Conservation (phyloP, 2,888 invertebrate genomes). For the Eupithecia vulgata region DNA sequence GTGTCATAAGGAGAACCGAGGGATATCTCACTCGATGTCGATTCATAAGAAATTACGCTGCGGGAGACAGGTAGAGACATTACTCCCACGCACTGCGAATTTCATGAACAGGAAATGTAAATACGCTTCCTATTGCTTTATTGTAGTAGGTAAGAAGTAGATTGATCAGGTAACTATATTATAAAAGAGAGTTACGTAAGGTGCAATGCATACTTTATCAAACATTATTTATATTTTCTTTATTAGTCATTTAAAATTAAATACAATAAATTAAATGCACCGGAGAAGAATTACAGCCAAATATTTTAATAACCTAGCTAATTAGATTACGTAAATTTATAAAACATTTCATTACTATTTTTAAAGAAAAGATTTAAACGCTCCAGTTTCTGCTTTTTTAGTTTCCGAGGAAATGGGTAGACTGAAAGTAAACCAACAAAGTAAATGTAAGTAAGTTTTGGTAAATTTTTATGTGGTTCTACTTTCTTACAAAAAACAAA, state of each 20-base stretch:
- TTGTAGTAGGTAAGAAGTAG: neutral
- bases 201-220: too few species aligned
- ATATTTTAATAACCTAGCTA: too few species aligned
- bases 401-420: neutral
- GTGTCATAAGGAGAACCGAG: slow-evolving; percentile 56
- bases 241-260: too few species aligned
- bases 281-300: too few species aligned
- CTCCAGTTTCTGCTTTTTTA: too few species aligned
- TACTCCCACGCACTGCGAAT: slow-evolving; percentile 76
- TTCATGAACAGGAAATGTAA: slow-evolving; percentile 78
- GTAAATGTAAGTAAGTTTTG: too few species aligned
- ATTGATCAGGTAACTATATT: neutral
- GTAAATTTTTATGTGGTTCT: too few species aligned
- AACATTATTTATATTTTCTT: too few species aligned
- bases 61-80: slow-evolving; percentile 74
- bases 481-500: neutral
- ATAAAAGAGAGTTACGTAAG: neutral
- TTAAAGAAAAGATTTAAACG: neutral
- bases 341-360: neutral
- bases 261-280: too few species aligned
- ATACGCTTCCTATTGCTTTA: slow-evolving; percentile 57
- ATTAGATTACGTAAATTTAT: too few species aligned
- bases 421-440: too few species aligned
- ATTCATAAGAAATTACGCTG: slow-evolving; percentile 81
- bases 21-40: slow-evolving; percentile 81